Base-by-base conservation (phyloP, 2,888 invertebrate species). In the Pseudococcus jackbeardsleyi region DNA sequence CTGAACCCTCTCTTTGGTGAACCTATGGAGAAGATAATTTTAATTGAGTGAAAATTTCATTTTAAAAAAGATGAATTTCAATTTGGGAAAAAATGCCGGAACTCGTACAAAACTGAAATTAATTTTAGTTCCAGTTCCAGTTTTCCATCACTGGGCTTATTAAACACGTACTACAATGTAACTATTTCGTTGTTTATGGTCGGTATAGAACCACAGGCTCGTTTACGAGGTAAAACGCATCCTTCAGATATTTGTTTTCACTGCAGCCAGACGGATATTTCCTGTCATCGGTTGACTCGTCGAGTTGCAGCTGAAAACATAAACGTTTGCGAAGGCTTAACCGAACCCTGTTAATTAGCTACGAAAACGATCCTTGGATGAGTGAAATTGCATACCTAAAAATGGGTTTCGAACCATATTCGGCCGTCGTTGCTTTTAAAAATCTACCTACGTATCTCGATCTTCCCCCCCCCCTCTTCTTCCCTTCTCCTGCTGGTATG, bases 291-390 rank as follows among this genome's bases (percentile, higher is more conserved):
- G 19, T 22, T 12, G 26, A 33, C 1, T 33, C 26, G 22, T 64
- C 64, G 64, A 64, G 22, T 19, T 22, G 22, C 64, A 64, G 64
- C 64, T 64, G 64, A 64, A 64, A 64, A 64, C 64, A 64, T 64
- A 64, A 0, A 59, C 19, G 19, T 64, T 64, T 9, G 22, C n/a
- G 54, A 54, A 54, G 54, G 54, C 54, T 54, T n/a, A 54, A 17
- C 54, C 54, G n/a, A 22, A 6, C 64, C 8, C 19, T 22, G 22
- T 64, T 64, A 64, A 64, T 64, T 64, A 64, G 64, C 19, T 64
- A 64, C 22, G 64, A 64, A 22, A 22, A 64, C 64, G 0, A 64
- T 22, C 64, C 64, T 64, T 9, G 64, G 64, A 0, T 64, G 64
- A 12, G 22, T 64, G 19, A 64, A 64, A 64, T 64, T 64, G 64